Evolutionary conservation across 2,797 vertebrate species (phyloP).

Genomic region (Melanotaenia trifasciata): DNA sequence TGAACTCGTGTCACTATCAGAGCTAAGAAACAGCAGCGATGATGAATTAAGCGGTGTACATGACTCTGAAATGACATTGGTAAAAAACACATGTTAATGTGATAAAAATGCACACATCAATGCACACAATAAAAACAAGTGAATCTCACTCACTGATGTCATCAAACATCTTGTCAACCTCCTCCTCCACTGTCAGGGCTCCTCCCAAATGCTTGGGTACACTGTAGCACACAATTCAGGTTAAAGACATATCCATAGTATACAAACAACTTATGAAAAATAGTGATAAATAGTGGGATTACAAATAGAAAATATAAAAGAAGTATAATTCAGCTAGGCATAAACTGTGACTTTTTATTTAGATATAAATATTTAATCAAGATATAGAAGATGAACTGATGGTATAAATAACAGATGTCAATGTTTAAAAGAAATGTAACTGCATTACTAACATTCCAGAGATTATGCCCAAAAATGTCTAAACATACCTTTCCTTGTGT

Average conservation of each 20-base stretch:
- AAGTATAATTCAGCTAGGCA: neutral
- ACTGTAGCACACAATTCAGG: conserved; percentile 53
- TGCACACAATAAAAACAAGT: neutral
- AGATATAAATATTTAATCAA: neutral
- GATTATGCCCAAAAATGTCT: neutral
- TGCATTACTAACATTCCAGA: neutral
- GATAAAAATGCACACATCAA: neutral
- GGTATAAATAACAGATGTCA: neutral
- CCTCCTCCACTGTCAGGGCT: conserved; percentile 39
- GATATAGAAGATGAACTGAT: neutral
- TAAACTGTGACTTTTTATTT: neutral
- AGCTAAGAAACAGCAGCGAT: conserved; percentile 44
- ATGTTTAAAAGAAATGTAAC: neutral
- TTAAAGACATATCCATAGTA: neutral
- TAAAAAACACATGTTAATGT: neutral
- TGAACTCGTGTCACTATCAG: conserved; percentile 15
- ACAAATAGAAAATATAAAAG: neutral
- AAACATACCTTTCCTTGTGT: conserved; percentile 65
- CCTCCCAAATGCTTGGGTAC: conserved; percentile 25
- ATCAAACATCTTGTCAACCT: conserved; percentile 78
- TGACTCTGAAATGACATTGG: conserved; percentile 57
- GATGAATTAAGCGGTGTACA: neutral
- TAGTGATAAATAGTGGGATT: neutral
- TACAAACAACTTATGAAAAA: neutral
- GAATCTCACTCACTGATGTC: conserved; percentile 70